Percentiles rank a stretch among this genome's conserved stretches.
phyloP scores from a whole-genome alignment of 2,797 vertebrate genomes.

The Gallinago nigripennis region DNA sequence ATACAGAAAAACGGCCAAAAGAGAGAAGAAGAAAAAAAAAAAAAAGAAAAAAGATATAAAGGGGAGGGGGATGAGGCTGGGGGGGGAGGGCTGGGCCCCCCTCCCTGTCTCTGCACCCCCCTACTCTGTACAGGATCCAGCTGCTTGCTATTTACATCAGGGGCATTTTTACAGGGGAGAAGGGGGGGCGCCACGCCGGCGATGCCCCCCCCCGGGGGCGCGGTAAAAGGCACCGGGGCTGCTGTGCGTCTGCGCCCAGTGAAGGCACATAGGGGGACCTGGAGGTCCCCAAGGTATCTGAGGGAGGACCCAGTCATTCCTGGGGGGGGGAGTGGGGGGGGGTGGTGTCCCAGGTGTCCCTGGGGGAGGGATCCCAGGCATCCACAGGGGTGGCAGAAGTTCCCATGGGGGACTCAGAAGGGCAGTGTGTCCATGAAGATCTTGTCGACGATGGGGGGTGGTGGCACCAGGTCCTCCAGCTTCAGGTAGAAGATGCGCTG shows the following conservation, averaged over 20 bases:
- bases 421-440: conserved; percentile 96
- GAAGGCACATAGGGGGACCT: conserved; percentile 28
- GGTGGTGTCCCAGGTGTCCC: not conserved
- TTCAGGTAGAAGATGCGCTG: conserved; percentile 98
- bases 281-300: not conserved
- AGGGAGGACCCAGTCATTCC: not conserved
- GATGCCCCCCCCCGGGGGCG: not conserved
- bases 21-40: not conserved
- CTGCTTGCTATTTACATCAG: conserved; percentile 33
- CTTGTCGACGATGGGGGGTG: conserved; percentile 94
- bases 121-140: conserved; percentile 55
- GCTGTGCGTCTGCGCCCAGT: not conserved
- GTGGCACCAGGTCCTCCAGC: conserved; percentile 93
- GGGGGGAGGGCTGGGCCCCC: not conserved
- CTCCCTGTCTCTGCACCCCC: not conserved
- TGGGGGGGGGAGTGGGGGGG: not conserved
- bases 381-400: not conserved
- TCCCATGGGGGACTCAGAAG: conserved; percentile 78
- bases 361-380: not conserved
- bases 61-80: not conserved
- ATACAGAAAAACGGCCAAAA: conserved; percentile 67
- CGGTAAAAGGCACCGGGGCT: not conserved
- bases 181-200: not conserved
- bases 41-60: not conserved
- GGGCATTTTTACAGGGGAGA: conserved; percentile 41